These are phyloP conservation scores for Thalassoma bifasciatum DNA, from an alignment of 2,113 vertebrate species.

Conservation along the genomic window DNA sequence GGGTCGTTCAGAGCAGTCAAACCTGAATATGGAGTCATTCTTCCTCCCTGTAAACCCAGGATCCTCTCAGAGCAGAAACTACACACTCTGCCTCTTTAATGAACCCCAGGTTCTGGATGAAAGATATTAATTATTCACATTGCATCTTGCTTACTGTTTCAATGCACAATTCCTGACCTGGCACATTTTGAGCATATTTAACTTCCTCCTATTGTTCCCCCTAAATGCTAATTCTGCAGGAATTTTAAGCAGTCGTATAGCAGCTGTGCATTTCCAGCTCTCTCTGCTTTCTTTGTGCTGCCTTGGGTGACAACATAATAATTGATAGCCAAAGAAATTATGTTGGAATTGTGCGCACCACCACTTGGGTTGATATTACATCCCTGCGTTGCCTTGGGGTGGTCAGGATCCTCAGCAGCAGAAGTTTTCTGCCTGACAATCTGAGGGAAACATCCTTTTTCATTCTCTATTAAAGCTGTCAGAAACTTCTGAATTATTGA, in stretches of 20 bases:
- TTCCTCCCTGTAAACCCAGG: conserved; percentile 8
- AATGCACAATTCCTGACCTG: conserved; percentile 49
- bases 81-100: conserved; percentile 13
- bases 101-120: conserved; percentile 41
- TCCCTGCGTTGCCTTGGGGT: conserved; percentile 26
- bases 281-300: conserved; percentile 28
- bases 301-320: conserved; percentile 40
- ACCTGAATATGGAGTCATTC: conserved; percentile 20
- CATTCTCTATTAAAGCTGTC: neutral
- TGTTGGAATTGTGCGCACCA: conserved; percentile 36
- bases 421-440: conserved; percentile 7
- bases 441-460: neutral
- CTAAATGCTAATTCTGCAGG: conserved; percentile 51
- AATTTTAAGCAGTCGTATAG: conserved; percentile 32
- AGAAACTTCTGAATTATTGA: neutral
- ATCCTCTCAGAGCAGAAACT: neutral
- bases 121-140: conserved; percentile 65
- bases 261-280: conserved; percentile 25
- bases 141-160: conserved; percentile 31
- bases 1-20: conserved; percentile 14
- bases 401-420: conserved; percentile 14
- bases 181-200: conserved; percentile 53
- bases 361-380: conserved; percentile 40
- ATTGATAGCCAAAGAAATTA: conserved; percentile 42
- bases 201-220: conserved; percentile 45